A percentile compares a stretch with the other conserved stretches of the same genome.
Evolutionary conservation across 2,888 invertebrate genomes (phyloP).

Genomic region (Bombylius major): DNA sequence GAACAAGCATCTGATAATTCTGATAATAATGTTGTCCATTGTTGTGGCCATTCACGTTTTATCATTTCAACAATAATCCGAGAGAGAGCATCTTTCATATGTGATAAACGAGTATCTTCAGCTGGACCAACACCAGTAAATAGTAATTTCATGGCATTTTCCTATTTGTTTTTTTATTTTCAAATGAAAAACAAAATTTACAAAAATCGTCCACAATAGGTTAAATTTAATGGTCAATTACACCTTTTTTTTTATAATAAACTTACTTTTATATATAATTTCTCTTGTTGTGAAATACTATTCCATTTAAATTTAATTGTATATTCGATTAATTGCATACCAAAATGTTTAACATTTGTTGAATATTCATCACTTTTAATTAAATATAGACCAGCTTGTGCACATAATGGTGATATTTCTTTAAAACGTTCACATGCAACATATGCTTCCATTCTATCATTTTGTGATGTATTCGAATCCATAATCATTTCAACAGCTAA

Average conservation of each 20-base stretch:
- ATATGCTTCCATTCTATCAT: constrained; percentile 67
- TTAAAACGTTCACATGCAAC: constrained; percentile 76
- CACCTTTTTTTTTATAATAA: constrained; percentile 4
- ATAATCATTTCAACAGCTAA: constrained; percentile 72
- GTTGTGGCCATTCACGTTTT: constrained; percentile 95
- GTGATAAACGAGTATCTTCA: constrained; percentile 50
- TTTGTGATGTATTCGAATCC: constrained; percentile 63
- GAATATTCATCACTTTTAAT: constrained; percentile 65
- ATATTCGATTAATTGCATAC: constrained; percentile 84
- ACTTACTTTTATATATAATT: constrained; percentile 68
- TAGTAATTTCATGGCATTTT: constrained; percentile 76
- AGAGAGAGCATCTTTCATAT: constrained; percentile 74
- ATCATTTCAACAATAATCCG: constrained; percentile 94
- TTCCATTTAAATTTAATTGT: constrained; percentile 90
- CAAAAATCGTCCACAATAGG: constrained; percentile 6
- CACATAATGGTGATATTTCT: constrained; percentile 76
- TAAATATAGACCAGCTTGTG: constrained; percentile 71
- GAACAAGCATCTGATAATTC: constrained; percentile 74
- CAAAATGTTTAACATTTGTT: constrained; percentile 76
- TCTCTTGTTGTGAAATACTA: constrained; percentile 73
- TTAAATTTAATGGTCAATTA: not conserved
- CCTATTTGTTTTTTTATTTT: constrained; percentile 35
- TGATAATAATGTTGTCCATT: constrained; percentile 76
- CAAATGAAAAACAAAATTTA: not conserved
- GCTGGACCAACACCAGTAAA: constrained; percentile 63